phyloP scores from a whole-genome alignment of 23 tunicate genomes.

The Halocynthia roretzi region DNA sequence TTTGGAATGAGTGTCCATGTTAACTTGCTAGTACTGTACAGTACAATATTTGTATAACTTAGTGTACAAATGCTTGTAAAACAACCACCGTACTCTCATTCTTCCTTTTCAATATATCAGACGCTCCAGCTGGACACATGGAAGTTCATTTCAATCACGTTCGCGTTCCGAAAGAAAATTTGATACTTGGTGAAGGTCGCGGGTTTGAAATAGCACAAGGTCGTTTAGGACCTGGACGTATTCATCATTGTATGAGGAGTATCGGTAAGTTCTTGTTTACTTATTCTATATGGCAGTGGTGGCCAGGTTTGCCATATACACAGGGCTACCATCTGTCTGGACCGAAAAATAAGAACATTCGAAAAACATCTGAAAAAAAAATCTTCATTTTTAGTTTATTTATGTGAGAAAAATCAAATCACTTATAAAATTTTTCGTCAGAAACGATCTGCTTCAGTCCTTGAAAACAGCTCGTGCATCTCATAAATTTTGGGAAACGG shows the following conservation, averaged over 20 bases:
- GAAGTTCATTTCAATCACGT: conserved; percentile 89
- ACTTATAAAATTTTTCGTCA: no score
- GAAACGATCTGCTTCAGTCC: no score
- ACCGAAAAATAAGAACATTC: not conserved
- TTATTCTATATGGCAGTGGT: not conserved
- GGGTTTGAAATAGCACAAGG: conserved; percentile 99
- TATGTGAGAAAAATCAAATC: no score
- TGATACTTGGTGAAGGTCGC: conserved; percentile 94
- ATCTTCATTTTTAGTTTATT: no score
- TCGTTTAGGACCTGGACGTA: conserved; percentile 95
- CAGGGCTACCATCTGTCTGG: not conserved
- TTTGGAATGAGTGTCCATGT: not conserved
- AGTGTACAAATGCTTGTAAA: no score
- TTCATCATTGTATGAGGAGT: conserved; percentile 97
- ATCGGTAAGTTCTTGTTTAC: conserved; percentile 43
- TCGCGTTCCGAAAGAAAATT: conserved; percentile 70
- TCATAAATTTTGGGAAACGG: no score
- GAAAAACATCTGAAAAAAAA: no score
- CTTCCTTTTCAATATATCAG: conserved; percentile 13
- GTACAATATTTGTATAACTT: no score
- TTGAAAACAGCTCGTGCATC: no score
- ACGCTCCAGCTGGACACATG: conserved; percentile 81
- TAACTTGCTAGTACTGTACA: not conserved
- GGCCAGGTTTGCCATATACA: not conserved
- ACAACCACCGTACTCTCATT: no score